Evolutionary conservation across 2,113 vertebrate genomes (phyloP), one percentile per base, ranked within the genome.

Genomic region (Malaclemys terrapin): DNA sequence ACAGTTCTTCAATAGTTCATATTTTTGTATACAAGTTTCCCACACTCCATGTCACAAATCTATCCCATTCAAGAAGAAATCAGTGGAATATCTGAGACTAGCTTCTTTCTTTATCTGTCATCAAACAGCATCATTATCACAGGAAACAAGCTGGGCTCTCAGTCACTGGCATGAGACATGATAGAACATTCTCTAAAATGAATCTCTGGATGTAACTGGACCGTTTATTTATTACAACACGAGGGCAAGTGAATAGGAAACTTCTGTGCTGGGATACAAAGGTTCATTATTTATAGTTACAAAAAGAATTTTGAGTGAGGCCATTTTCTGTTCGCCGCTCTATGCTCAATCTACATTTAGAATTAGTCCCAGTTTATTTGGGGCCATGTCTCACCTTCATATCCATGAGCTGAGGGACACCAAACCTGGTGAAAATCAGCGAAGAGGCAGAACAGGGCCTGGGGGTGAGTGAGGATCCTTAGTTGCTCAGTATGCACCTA

Each of bases 261-360:
- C 79, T 72, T 75, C n/a, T 72, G 47, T 72, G 1, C 5, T 5
- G 0, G 3, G 79, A 80, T 10, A 94, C 38, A 91, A 89, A 88
- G 75, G 24, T 20, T 29, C 85, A 53, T 90, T 91, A 88, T 91
- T 92, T 91, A 81, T 0, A 1, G 45, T 72, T 81, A 91, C 85
- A 93, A 93, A 92, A 45, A 52, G 25, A 45, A n/a, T 59, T 93
- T 94, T 81, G 80, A 95, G 65, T 81, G 82, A 89, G 56, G 72
- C 78, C 4, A 65, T 85, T 90, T 90, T 29, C 2, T 14, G 62
- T 78, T 31, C 14, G 59, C 65, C 42, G 52, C 80, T 87, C 85
- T 85, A 11, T 0, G 4, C 45, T 49, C 45, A 38, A 42, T 22
- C 62, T 56, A 62, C n/a, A 69, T 50, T 13, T 49, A 85, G 90